Evolutionary conservation across 1,140 invertebrate genomes (phyloP).

Genomic region (Agrilus planipennis): DNA sequence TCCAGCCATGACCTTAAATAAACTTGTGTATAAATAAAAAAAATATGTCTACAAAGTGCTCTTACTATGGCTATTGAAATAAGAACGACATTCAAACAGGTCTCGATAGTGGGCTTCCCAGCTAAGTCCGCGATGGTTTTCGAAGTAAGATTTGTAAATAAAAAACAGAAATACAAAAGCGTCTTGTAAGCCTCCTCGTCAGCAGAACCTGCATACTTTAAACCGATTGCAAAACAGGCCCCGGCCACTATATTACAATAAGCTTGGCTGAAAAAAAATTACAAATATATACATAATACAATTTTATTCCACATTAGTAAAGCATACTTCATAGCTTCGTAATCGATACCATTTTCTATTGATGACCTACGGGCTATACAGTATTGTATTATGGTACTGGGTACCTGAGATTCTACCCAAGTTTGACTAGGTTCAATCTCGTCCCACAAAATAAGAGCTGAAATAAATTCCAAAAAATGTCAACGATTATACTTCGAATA

Average conservation of each 20-base stretch:
- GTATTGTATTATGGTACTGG: constrained; percentile 57
- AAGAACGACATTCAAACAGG: constrained; percentile 73
- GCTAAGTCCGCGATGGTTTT: constrained; percentile 74
- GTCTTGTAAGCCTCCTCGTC: constrained; percentile 69
- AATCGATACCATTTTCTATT: constrained; percentile 55
- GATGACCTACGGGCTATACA: constrained; percentile 54
- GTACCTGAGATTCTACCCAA: constrained; percentile 80
- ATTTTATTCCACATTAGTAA: neutral
- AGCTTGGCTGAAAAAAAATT: constrained; percentile 59
- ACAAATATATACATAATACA: neutral
- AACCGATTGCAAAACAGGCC: constrained; percentile 84
- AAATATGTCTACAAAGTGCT: constrained; percentile 11
- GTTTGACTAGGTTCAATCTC: constrained; percentile 64
- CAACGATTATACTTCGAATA: neutral
- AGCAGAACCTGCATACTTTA: constrained; percentile 88
- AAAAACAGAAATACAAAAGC: constrained; percentile 52
- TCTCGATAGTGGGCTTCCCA: constrained; percentile 81
- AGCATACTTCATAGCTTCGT: constrained; percentile 83
- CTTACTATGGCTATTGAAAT: constrained; percentile 65
- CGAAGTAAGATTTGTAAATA: constrained; percentile 50
- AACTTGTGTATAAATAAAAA: constrained; percentile 7
- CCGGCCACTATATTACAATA: constrained; percentile 94
- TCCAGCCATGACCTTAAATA: constrained; percentile 72
- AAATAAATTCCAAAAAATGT: too few relatives aligned
- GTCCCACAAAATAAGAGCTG: too few relatives aligned